Conservation (phyloP, 2,888 invertebrate species). For the Hydrotaea diabolus region DNA sequence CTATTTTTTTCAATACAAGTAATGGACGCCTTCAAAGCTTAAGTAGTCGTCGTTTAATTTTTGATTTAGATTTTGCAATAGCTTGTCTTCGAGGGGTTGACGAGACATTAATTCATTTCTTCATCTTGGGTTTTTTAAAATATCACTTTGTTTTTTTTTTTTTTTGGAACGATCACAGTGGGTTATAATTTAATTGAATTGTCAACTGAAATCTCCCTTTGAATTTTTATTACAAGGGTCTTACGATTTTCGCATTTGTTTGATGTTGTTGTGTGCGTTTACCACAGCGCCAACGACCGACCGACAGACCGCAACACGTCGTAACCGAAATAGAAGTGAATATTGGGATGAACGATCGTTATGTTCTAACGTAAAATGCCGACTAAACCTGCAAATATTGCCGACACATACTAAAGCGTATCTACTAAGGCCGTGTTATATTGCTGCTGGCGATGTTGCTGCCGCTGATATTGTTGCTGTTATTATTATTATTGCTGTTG, state of each 20-base stretch:
- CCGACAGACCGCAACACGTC: background rate
- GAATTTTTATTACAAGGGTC: background rate
- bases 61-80: constrained; percentile 4
- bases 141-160: background rate
- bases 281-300: too few species aligned
- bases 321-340: constrained; percentile 5
- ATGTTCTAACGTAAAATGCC: constrained; percentile 74
- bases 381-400: constrained; percentile 79
- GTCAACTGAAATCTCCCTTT: background rate
- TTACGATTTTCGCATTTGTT: background rate
- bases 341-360: constrained; percentile 43
- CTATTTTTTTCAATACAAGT: background rate
- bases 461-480: constrained; percentile 35
- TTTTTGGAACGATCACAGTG: background rate
- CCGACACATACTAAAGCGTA: constrained; percentile 78
- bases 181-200: background rate
- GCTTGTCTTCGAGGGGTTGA: background rate
- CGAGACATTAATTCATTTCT: background rate
- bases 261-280: too few species aligned
- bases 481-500: constrained; percentile 42
- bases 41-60: background rate
- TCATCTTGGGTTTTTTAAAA: background rate
- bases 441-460: constrained; percentile 9
- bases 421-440: constrained; percentile 53
- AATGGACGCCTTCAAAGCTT: constrained; percentile 40